Evolutionary conservation across 2,797 vertebrate species (phyloP), one percentile per base, ranked within the genome.

Genomic region (Epinephelus malabaricus): DNA sequence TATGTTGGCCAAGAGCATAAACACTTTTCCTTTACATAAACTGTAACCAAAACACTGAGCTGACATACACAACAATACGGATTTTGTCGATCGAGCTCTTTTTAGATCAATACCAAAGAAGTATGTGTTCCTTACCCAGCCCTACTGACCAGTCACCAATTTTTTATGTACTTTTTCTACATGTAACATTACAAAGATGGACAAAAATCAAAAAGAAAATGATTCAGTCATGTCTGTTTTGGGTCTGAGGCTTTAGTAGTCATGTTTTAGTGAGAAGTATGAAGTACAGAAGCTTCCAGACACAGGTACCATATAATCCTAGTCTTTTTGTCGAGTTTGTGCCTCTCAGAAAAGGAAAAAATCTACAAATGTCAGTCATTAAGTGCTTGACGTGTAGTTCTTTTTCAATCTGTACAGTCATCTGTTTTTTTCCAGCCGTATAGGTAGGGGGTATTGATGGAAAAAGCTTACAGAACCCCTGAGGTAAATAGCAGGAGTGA

Each of bases 391-490:
- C 40, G 38, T 55, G 59, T 25, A 1, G 5, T 54, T 47, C 12
- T 69, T 65, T 60, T 73, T 63, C 2, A 18, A 15, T 69, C 27
- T 23, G 25, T 55, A 40, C 49, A 67, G 49, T 71, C 53, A 59
- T 85, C 8, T 30, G 17, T 60, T 8, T 67, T 53, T 61, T 19
- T 18, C 15, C 12, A 47, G 17, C 17, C 6, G 3, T 56, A 61
- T 21, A 53, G 65, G 66, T 25, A 11, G 54, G 14, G 65, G 51
- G 19, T 53, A 55, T 19, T 73, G 65, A 81, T 63, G 21, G 55
- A 50, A 63, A 56, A 40, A 47, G 47, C 73, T 54, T 18, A 21
- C 63, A 82, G 66, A 84, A 67, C 68, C 74, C 79, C 81, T 58
- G 62, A 75, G 69, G 78, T 88, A 76, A 72, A 78, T 58, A 2